phyloP scores from a whole-genome alignment of 2,113 vertebrate species.

The Notiomystis cincta region DNA sequence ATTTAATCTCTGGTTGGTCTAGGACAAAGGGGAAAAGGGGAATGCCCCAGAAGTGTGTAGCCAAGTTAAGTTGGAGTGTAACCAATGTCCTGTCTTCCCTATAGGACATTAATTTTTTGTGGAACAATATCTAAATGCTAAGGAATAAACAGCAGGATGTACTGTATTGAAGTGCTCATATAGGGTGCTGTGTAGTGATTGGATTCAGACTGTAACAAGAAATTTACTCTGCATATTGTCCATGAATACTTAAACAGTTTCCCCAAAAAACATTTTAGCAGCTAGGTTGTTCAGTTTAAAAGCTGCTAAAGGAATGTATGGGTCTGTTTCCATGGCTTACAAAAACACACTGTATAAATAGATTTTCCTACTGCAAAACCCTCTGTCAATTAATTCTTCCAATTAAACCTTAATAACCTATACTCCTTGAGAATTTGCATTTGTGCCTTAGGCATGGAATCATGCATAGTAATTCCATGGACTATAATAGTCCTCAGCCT shows the following conservation, averaged over 20 bases:
- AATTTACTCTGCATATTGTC: not conserved
- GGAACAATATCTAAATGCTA: not conserved
- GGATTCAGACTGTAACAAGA: not conserved
- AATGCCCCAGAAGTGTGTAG: not conserved
- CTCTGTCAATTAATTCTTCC: constrained; percentile 16
- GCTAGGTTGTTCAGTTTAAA: not conserved
- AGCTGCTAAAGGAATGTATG: not conserved
- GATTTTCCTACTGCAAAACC: not conserved
- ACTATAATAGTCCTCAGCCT: not conserved
- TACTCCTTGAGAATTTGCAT: not conserved
- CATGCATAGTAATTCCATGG: not conserved
- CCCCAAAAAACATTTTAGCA: not conserved
- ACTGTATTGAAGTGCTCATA: not conserved
- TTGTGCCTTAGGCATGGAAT: not conserved
- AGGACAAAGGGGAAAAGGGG: not conserved
- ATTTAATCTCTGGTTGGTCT: not conserved
- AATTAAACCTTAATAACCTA: not conserved
- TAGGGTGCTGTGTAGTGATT: not conserved
- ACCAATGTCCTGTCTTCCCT: not conserved
- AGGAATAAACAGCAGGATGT: not conserved
- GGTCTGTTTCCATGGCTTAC: not conserved
- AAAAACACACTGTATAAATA: not conserved
- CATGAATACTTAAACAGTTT: not conserved
- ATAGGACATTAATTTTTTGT: not conserved
- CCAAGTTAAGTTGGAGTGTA: not conserved